Evolutionary conservation across 2,113 vertebrate species (phyloP).

Genomic region (human): GRCh38 chr1:175459501-175460000

Average conservation of each 20-base stretch:
- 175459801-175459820: slow-evolving; percentile 49
- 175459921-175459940: slow-evolving; percentile 88
- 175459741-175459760: slow-evolving; percentile 8
- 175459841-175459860: slow-evolving; percentile 75
- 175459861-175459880: slow-evolving; percentile 63
- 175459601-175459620: not conserved
- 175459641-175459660: not conserved
- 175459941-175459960: slow-evolving; percentile 82
- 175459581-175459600: not conserved
- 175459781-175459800: slow-evolving; percentile 19
- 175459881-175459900: slow-evolving; percentile 66
- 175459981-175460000: slow-evolving; percentile 73
- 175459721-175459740: not conserved
- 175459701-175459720: not conserved
- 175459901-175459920: slow-evolving; percentile 82
- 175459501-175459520: not conserved
- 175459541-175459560: not conserved
- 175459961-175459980: slow-evolving; percentile 74
- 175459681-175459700: not conserved
- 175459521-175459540: not conserved
- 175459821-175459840: slow-evolving; percentile 69
- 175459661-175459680: not conserved
- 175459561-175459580: not conserved
- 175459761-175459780: slow-evolving; percentile 29
- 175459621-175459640: not conserved